Evolutionary conservation across 2,797 vertebrate species (phyloP).

Genomic region (Danio jaintianensis): DNA sequence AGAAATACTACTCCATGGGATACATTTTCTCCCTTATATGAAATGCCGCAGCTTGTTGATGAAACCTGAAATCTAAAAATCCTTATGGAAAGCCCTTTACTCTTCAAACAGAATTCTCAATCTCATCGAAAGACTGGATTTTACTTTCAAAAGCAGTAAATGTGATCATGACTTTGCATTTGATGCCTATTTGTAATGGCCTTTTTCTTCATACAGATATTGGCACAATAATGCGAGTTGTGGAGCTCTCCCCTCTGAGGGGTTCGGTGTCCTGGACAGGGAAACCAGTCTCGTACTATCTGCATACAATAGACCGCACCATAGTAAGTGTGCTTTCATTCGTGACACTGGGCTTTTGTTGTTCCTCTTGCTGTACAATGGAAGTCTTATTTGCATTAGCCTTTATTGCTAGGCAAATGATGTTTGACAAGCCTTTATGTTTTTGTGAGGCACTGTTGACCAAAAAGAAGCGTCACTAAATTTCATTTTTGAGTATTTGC

Average conservation of each 20-base stretch:
- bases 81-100: too few relatives aligned
- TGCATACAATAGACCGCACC: slow-evolving; percentile 98
- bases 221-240: slow-evolving; percentile 99
- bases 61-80: too few relatives aligned
- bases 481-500: not conserved
- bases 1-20: too few relatives aligned
- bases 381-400: not conserved
- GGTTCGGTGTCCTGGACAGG: slow-evolving; percentile 99
- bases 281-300: slow-evolving; percentile 99
- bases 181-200: not conserved
- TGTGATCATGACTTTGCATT: not conserved
- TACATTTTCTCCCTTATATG: not conserved
- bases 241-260: slow-evolving; percentile 96
- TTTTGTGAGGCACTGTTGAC: not conserved
- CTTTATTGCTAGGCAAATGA: not conserved
- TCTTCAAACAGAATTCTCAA: too few relatives aligned
- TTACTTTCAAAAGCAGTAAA: not conserved
- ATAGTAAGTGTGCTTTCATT: slow-evolving; percentile 87
- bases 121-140: not conserved
- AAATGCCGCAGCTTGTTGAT: not conserved
- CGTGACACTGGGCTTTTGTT: not conserved
- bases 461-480: too few relatives aligned
- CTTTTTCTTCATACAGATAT: slow-evolving; percentile 82
- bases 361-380: slow-evolving; percentile 14
- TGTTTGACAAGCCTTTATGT: not conserved